phyloP scores from a whole-genome alignment of 2,797 vertebrate species.

The Xenops minutus region DNA sequence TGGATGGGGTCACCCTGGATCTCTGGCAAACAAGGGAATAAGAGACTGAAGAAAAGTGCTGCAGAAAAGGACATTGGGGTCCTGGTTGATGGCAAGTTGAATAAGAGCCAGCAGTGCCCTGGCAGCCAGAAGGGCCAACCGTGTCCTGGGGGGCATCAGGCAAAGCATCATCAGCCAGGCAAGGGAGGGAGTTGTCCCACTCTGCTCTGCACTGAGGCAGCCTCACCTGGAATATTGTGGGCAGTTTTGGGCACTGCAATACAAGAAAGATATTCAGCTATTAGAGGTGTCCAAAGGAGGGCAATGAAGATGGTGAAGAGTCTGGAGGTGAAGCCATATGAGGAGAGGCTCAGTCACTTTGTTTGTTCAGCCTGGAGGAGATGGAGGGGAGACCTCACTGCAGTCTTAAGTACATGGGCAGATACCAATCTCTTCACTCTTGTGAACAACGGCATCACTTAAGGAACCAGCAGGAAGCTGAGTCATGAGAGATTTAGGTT shows the following conservation, averaged over 20 bases:
- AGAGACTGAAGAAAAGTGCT: no score
- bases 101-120: not conserved
- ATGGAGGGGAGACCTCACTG: not conserved
- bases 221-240: fast-evolving
- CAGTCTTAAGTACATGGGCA: not conserved
- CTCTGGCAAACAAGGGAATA: no score
- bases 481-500: not conserved
- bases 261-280: not conserved
- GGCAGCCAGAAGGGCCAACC: not conserved
- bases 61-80: not conserved
- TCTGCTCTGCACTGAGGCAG: fast-evolving
- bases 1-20: no score
- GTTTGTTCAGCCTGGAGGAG: not conserved
- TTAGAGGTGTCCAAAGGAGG: not conserved
- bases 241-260: not conserved
- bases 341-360: not conserved
- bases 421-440: fast-evolving
- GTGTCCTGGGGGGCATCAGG: fast-evolving
- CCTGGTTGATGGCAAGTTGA: fast-evolving
- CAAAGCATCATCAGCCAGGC: fast-evolving
- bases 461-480: not conserved
- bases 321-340: fast-evolving
- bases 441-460: not conserved
- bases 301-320: not conserved
- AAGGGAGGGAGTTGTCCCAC: fast-evolving